Base-by-base conservation (phyloP, 2,797 vertebrate genomes). In the Mastacembelus armatus region DNA sequence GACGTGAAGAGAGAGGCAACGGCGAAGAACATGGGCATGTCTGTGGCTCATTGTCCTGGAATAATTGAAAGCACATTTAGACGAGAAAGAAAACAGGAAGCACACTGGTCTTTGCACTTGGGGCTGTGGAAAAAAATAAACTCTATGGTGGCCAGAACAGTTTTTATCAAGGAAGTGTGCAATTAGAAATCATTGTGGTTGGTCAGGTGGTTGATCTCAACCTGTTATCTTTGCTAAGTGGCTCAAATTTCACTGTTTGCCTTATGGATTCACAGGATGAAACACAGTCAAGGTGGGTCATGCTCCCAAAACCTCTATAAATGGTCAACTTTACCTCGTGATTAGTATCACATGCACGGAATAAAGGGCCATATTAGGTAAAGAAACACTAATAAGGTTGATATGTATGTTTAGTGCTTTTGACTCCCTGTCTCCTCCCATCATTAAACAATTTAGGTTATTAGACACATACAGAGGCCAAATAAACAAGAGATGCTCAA, bases 1-100 rank as follows among this genome's bases (percentile, higher is more conserved):
- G 62, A 29, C 75, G 35, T 38, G 32, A 75, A 51, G 57, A 66
- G 29, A 30, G 40, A 64, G 54, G 83, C 72, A 67, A 72, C 55
- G 32, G 51, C 33, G 32, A 67, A 1, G 38, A 60, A 74, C n/a
- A 71, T 64, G 66, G 72, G 36, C 33, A 70, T 63, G 79, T 81
- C 52, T 62, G 27, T 39, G 57, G 74, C 77, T 74, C 50, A 9
- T 40, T 74, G 71, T 88, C 73, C 52, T 22, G 8, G 15, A 40
- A 48, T 87, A 84, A 91, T 73, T 86, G 81, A 74, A 81, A 86
- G 66, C 77, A 78, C 63, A 69, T 89, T 88, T 59, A 50, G 63
- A 69, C 39, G 51, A 39, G 36, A 66, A 69, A 50, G 61, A 66
- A 78, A 88, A 87, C 83, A 88, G 87, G 83, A 87, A 52, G n/a